Evolutionary conservation across 2,797 vertebrate species (phyloP), one percentile per base, ranked within the genome.

Genomic region (Mareca penelope): DNA sequence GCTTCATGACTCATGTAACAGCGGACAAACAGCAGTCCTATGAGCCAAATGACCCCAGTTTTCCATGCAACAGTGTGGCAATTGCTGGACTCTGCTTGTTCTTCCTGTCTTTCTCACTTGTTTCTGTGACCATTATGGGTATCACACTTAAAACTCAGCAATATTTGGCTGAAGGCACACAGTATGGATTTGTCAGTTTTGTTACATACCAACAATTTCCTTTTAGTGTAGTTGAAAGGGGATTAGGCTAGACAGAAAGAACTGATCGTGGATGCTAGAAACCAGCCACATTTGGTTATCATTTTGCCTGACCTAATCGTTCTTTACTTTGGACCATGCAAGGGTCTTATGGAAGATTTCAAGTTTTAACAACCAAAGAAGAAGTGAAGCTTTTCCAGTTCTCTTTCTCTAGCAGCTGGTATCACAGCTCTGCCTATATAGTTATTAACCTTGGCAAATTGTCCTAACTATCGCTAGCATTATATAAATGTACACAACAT

Each of bases 21-120:
- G 53, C 77, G 88, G 77, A 78, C 64, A 71, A 77, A 88, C 60
- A 92, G 67, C 80, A 89, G 63, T 48, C 83, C 56, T 92, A 50
- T 33, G 82, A 93, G 81, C 64, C 86, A 96, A 94, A 91, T 56
- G 40, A 95, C 37, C 71, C 83, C 80, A n/a, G 65, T 84, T 95
- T 95, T 95, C 84, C 94, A 86, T 11, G 19, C 28, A 91, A 35
- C 2, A 10, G 40, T 69, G 80, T 39, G 80, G 83, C 70, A 95
- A 77, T 80, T 88, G 53, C 72, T 75, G 89, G 92, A 78, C 69
- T 68, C 3, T 1, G 46, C n/a, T 95, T 80, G 69, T 94, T 95
- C 91, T 55, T 91, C 67, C n/a, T 42, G 3, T 80, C 77, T 88
- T 85, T 88, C 90, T 95, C 89, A 93, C 88, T 88, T 91, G 88